Base-by-base conservation (phyloP, 2,888 invertebrate species). In the Raillietiella orientalis region DNA sequence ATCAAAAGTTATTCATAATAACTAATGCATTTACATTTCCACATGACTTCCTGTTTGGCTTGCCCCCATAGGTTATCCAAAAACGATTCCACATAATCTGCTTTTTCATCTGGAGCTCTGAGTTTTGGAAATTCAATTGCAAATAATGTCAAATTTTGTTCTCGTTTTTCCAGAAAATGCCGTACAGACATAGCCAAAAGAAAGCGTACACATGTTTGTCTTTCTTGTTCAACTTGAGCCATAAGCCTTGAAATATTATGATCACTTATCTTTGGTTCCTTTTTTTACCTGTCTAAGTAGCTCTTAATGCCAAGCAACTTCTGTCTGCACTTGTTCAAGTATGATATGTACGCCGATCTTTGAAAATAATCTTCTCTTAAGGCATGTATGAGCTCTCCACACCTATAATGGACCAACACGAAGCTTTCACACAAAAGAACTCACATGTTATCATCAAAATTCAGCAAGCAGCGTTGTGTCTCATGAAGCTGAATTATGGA, bases 31-130 rank as follows among this genome's bases (percentile, higher is more conserved):
- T n/a, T n/a, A n/a, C n/a, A n/a, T n/a, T n/a, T 38, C 48, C 49
- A 50, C 16, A 43, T 37, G 10, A 35, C 29, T 29, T 51, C 49
- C n/a, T 36, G 34, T 25, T 39, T 38, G 40, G 51, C 41, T 21
- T 40, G 38, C n/a, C 38, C 38, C 33, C 45, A 46, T 23, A 55
- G 38, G 21, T 35, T 34, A 15, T 38, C 38, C 30, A 87, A 58
- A 40, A 77, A 77, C 34, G 61, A 64, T 34, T 74, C 70, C 34
- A 90, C 62, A 35, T 74, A 53, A 45, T 77, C 70, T 34, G 72
- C 72, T 46, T 79, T 82, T 49, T 87, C 87, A 41, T 90, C 87
- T 33, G 77, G 64, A 14, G 74, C 55, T 2, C 59, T 63, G 1
- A 75, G 56, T 14, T 62, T 56, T 30, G 66, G 60, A 46, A 90